A percentile compares a stretch with the other conserved stretches of the same genome.
Conservation (phyloP, 2,113 vertebrate species). For the Grammomys surdaster region DNA sequence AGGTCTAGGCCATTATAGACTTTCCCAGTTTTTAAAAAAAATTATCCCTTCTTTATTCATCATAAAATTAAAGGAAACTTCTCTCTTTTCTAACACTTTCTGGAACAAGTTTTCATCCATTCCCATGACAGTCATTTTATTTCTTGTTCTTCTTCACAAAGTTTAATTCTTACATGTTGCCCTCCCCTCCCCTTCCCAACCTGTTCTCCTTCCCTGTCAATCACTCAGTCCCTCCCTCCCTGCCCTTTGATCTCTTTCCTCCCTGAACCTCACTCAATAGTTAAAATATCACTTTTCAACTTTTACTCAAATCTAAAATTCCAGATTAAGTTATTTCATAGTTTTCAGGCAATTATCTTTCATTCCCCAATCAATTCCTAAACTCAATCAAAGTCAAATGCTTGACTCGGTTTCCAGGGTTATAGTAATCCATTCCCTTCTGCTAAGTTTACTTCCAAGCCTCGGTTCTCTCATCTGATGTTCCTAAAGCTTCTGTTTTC, state of each 20-base stretch:
- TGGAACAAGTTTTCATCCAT: neutral
- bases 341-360: constrained; percentile 4
- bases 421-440: neutral
- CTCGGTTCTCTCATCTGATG: neutral
- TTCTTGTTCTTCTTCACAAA: neutral
- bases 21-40: neutral
- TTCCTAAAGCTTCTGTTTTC: neutral
- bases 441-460: neutral
- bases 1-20: neutral
- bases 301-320: neutral
- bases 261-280: too few species aligned
- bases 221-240: neutral
- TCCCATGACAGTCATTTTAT: neutral
- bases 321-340: neutral
- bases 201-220: neutral
- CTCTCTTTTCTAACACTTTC: neutral
- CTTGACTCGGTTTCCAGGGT: neutral
- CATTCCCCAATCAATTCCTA: neutral
- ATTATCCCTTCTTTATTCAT: neutral
- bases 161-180: neutral
- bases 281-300: neutral
- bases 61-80: neutral
- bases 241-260: neutral
- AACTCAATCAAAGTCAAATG: too few species aligned
- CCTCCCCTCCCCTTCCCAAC: too few species aligned